Evolutionary conservation across 2,888 invertebrate genomes (phyloP).

Genomic region (Lamellibrachia satsuma): DNA sequence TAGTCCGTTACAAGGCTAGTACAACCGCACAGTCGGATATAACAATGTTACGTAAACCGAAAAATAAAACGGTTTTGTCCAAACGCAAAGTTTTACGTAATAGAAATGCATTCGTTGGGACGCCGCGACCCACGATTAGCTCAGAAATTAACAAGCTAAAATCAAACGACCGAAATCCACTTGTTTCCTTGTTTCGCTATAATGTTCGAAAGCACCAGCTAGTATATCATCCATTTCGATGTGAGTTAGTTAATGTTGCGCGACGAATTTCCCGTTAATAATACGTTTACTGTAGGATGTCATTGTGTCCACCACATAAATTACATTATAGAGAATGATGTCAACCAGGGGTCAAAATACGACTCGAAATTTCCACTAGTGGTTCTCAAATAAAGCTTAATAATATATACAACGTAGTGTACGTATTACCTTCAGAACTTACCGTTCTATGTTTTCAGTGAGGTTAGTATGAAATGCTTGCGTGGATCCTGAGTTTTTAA

Average conservation of each 20-base stretch:
- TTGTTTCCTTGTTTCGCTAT: neutral
- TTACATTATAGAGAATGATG: neutral
- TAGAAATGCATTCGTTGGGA: neutral
- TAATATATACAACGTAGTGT: neutral
- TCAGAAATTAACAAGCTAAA: neutral
- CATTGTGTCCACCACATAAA: neutral
- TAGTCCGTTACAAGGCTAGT: neutral
- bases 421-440: neutral
- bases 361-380: neutral
- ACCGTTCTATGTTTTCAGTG: conserved; percentile 2
- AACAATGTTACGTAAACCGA: neutral
- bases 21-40: neutral
- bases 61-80: neutral
- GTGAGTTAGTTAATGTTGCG: neutral
- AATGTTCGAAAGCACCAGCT: neutral
- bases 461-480: neutral
- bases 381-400: neutral
- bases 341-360: conserved; percentile 13
- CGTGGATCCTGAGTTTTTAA: neutral
- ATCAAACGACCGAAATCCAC: neutral
- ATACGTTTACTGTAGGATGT: neutral
- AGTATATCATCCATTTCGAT: neutral
- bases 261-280: neutral
- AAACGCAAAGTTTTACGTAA: conserved; percentile 10
- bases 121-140: neutral